These are phyloP conservation scores for Cichladusa arquata DNA, from an alignment of 2,113 vertebrate genomes.

Conservation along the genomic window DNA sequence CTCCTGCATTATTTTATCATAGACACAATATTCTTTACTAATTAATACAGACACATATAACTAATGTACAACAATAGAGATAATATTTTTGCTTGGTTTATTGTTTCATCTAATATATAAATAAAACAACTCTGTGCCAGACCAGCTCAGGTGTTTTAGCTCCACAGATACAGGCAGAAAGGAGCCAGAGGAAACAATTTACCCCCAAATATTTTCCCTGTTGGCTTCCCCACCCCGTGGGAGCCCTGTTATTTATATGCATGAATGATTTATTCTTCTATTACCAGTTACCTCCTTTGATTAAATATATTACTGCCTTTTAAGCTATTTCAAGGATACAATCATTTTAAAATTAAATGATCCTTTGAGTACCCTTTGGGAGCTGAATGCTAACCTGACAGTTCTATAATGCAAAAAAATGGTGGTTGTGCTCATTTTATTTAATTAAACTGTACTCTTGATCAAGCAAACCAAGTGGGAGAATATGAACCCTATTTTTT, in stretches of 20 bases:
- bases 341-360: conserved; percentile 53
- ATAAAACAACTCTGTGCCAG: not conserved
- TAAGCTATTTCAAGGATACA: conserved; percentile 39
- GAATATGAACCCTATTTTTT: not conserved
- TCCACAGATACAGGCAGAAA: not conserved
- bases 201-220: not conserved
- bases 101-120: rapidly evolving
- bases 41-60: rapidly evolving
- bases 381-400: conserved; percentile 3
- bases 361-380: conserved; percentile 1
- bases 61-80: not conserved
- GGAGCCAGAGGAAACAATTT: not conserved
- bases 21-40: not conserved
- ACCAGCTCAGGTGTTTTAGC: not conserved
- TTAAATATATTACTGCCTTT: conserved; percentile 37
- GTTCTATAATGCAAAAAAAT: not conserved
- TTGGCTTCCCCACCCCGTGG: not conserved
- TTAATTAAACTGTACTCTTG: conserved; percentile 35
- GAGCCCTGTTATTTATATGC: not conserved
- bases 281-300: conserved; percentile 38
- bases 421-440: not conserved
- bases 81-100: not conserved
- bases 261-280: conserved; percentile 41
- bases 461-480: not conserved
- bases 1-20: no score